A percentile compares a stretch with the other conserved stretches of the same genome.
Conservation (phyloP, 2,113 vertebrate species). For the Phaethon lepturus region DNA sequence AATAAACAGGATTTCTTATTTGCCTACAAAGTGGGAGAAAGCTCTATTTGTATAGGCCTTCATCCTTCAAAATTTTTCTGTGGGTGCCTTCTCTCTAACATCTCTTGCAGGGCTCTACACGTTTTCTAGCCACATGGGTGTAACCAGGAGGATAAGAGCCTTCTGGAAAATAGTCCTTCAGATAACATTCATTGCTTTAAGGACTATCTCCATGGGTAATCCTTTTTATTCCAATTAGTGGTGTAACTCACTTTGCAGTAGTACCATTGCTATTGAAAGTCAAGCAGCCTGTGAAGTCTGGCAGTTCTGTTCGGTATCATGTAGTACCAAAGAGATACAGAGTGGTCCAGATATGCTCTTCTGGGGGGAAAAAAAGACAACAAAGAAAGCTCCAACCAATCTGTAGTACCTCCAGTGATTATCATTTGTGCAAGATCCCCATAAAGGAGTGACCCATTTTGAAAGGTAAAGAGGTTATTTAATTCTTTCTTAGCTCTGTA, state of each 20-base stretch:
- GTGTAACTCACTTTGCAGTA: background rate
- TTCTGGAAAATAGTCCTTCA: background rate
- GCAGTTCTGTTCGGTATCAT: background rate
- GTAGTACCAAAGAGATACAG: background rate
- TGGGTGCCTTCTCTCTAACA: background rate
- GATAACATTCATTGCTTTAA: background rate
- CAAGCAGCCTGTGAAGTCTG: background rate
- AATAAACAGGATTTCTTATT: background rate
- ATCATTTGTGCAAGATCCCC: background rate
- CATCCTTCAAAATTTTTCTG: background rate
- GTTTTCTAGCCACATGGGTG: background rate
- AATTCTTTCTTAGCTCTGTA: background rate
- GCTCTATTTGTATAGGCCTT: background rate
- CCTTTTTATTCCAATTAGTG: background rate
- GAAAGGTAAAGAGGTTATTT: background rate
- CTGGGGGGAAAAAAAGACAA: fast-evolving
- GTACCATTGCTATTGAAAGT: background rate
- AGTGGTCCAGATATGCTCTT: background rate
- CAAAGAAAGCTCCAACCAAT: background rate
- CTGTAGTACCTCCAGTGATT: background rate
- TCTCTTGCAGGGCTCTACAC: background rate
- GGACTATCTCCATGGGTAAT: background rate
- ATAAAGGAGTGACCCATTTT: background rate
- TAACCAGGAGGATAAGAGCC: background rate
- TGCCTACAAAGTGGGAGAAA: background rate